Conservation (phyloP, 2,797 vertebrate genomes). For the Cossypha polioptera region DNA sequence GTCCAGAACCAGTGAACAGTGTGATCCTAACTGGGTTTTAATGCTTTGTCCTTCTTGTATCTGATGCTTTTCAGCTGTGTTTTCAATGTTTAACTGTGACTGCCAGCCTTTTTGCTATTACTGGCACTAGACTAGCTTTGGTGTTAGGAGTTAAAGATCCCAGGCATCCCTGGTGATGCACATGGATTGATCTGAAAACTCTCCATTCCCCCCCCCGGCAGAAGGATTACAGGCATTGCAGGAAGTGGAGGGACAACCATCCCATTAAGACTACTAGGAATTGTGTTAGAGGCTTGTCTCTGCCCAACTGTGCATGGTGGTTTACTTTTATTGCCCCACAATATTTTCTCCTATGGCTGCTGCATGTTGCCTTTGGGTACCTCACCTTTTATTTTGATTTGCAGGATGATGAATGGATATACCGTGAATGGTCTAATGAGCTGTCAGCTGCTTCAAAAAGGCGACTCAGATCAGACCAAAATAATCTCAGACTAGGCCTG, state of each 20-base stretch:
- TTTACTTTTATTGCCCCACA: neutral
- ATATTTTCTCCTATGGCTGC: neutral
- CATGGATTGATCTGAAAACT: neutral
- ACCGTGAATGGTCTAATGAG: neutral
- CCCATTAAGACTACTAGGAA: neutral
- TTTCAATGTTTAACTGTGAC: neutral
- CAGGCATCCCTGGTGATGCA: neutral
- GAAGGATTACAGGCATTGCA: neutral
- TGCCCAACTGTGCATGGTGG: accelerated
- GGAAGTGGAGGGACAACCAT: neutral
- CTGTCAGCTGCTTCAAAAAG: neutral
- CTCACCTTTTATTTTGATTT: neutral
- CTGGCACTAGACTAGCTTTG: neutral
- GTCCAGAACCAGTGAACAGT: neutral
- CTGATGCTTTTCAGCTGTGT: neutral
- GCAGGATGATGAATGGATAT: neutral
- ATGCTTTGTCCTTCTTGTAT: neutral
- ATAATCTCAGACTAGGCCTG: neutral
- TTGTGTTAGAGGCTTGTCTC: neutral
- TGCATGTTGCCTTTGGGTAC: neutral
- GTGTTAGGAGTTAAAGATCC: neutral
- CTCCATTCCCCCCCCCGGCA: neutral
- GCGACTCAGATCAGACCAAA: neutral
- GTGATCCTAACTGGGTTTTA: neutral
- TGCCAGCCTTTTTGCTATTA: neutral